Percentiles rank a stretch among this genome's conserved stretches.
phyloP scores from a whole-genome alignment of 2,888 invertebrate genomes.

The Latheticus oryzae region DNA sequence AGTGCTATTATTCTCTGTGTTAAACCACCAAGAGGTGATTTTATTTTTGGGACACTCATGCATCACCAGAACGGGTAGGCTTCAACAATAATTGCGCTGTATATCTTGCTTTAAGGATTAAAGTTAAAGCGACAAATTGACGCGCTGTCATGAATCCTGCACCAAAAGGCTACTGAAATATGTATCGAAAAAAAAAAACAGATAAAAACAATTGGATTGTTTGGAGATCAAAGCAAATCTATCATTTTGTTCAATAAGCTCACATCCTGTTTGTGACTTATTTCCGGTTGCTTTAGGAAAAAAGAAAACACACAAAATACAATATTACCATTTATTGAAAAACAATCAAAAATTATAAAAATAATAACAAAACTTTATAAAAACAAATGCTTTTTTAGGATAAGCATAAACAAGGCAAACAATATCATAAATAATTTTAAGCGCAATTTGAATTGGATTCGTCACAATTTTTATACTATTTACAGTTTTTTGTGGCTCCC shows the following conservation, averaged over 20 bases:
- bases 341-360: constrained; percentile 44
- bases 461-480: constrained; percentile 29
- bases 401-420: constrained; percentile 8
- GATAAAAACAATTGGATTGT: constrained; percentile 28
- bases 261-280: constrained; percentile 23
- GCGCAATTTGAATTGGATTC: constrained; percentile 17
- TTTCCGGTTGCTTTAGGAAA: constrained; percentile 12
- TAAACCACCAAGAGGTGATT: constrained; percentile 53
- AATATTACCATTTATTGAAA: constrained; percentile 43
- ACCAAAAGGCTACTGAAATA: too few relatives aligned
- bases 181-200: too few relatives aligned
- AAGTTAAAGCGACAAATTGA: constrained; percentile 52
- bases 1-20: constrained; percentile 33
- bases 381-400: constrained; percentile 4
- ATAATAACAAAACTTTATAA: constrained; percentile 29
- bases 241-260: constrained; percentile 30
- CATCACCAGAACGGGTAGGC: constrained; percentile 57
- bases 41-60: constrained; percentile 57
- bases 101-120: constrained; percentile 63
- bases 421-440: constrained; percentile 12
- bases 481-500: constrained; percentile 43
- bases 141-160: too few relatives aligned
- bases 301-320: constrained; percentile 19
- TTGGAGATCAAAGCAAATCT: constrained; percentile 22
- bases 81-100: constrained; percentile 61